These are phyloP conservation scores for Catocala sponsa DNA, from an alignment of 2,888 invertebrate genomes.

Conservation along the genomic window DNA sequence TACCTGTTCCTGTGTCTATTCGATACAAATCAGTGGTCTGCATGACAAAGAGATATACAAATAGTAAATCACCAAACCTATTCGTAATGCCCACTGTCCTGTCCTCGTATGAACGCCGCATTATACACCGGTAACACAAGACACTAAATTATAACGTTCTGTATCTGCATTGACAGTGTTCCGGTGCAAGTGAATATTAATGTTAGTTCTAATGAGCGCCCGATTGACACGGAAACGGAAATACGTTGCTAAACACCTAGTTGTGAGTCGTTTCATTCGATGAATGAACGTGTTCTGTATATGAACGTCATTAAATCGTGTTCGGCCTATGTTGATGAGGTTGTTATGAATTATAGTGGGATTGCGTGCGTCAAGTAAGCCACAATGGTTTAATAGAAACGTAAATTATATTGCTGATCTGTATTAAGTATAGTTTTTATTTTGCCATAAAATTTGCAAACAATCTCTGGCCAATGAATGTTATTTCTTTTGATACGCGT, in stretches of 20 bases:
- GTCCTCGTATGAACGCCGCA: background rate
- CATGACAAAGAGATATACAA: no score
- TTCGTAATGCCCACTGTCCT: no score
- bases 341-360: background rate
- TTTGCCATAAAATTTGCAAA: no score
- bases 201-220: constrained; percentile 53
- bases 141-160: constrained; percentile 59
- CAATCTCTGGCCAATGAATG: no score
- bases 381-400: no score
- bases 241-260: constrained; percentile 31
- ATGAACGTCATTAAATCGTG: constrained; percentile 2
- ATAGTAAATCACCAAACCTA: constrained; percentile 19
- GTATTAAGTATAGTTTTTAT: no score
- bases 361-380: no score
- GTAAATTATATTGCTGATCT: no score
- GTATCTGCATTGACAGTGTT: constrained; percentile 50
- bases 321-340: constrained; percentile 1
- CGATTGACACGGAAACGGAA: constrained; percentile 50
- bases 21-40: no score
- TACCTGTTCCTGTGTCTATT: no score
- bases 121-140: constrained; percentile 50
- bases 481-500: no score
- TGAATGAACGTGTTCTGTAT: constrained; percentile 12
- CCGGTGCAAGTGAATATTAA: constrained; percentile 59
- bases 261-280: constrained; percentile 11